A percentile compares a stretch with the other conserved stretches of the same genome.
These are phyloP conservation scores for Enchytraeus crypticus DNA, from an alignment of 2,888 invertebrate species.

Conservation along the genomic window DNA sequence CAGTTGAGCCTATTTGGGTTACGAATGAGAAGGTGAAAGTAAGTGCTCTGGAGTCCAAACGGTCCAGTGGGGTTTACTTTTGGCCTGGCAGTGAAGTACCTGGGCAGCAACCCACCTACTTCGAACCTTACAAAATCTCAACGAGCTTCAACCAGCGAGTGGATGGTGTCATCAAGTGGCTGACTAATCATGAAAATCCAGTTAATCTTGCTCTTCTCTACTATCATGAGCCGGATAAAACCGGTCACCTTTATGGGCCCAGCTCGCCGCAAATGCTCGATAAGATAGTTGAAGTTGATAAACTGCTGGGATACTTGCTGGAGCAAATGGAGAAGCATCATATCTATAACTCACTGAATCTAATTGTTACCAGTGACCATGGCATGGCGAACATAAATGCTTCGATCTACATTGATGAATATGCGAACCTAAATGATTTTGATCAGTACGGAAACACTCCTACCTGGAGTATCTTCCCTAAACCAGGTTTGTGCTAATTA, in stretches of 20 bases:
- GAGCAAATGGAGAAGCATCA: slow-evolving; percentile 52
- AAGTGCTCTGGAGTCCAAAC: slow-evolving; percentile 33
- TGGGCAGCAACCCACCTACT: slow-evolving; percentile 30
- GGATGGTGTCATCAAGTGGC: slow-evolving; percentile 39
- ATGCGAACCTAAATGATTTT: slow-evolving; percentile 51
- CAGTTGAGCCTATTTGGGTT: slow-evolving; percentile 46
- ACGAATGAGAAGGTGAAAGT: slow-evolving; percentile 53
- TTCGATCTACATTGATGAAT: slow-evolving; percentile 11
- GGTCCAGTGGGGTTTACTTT: slow-evolving; percentile 61
- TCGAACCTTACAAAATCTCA: slow-evolving; percentile 33
- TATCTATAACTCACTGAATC: slow-evolving; percentile 55
- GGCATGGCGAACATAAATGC: slow-evolving; percentile 47
- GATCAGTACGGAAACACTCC: slow-evolving; percentile 54
- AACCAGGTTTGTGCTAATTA: slow-evolving; percentile 33
- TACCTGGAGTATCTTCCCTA: slow-evolving; percentile 57
- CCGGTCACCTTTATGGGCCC: slow-evolving; percentile 56
- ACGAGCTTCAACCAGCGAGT: slow-evolving; percentile 35
- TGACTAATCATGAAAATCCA: slow-evolving; percentile 50
- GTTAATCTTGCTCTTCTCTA: slow-evolving; percentile 64
- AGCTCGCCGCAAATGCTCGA: slow-evolving; percentile 47
- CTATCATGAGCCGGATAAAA: slow-evolving; percentile 62
- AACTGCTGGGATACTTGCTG: slow-evolving; percentile 51
- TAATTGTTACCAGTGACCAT: slow-evolving; percentile 66
- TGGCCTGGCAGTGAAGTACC: slow-evolving; percentile 61
- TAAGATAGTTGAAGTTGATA: slow-evolving; percentile 52